Base-by-base conservation (phyloP, 2,113 vertebrate species). In the Urocolius indicus region DNA sequence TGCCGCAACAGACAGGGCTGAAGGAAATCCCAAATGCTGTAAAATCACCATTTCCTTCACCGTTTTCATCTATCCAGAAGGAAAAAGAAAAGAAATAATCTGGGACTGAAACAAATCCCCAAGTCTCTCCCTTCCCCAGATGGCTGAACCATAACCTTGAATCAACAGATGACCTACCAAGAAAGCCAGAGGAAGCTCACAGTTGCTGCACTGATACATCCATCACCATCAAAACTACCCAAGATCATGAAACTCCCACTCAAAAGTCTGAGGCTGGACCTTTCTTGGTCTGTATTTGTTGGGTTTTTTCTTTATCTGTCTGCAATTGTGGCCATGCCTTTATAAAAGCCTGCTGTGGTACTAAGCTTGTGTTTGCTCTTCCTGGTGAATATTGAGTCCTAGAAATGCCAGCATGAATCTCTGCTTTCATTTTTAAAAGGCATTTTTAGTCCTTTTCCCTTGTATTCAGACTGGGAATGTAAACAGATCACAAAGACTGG, bases 141-240 rank as follows among this genome's bases (percentile, higher is more conserved):
- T 3, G 18, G 26, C 26, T 75, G 18, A 76, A 61, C 29, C 0
- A 0, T 21, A 72, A n/a, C 11, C 21, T 27, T 6, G 6, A 65
- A 73, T 43, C 38, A 32, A 76, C 84, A 21, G 23, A 7, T 0
- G 0, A 5, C 1, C 6, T 66, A 26, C 13, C 8, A 8, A 4
- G 41, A 65, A 48, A 62, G n/a, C 1, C 2, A 67, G 21, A 38
- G 13, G 43, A 30, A 55, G 41, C 36, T 69, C 36, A 13, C 5
- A 36, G 14, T n/a, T 38, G 13, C 43, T 41, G 29, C 32, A 30
- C 21, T 0, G 0, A 22, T 6, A 61, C 11, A 34, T 76, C 51
- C 18, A 13, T 11, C 9, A 3, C 16, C 36, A 52, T 23, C 59
- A 58, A 16, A 63, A 59, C 30, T 27, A 66, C 5, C 8, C 63